Base-by-base conservation (phyloP, 53 echinoderm and acorn worm species). In the Stichopus horrens region DNA sequence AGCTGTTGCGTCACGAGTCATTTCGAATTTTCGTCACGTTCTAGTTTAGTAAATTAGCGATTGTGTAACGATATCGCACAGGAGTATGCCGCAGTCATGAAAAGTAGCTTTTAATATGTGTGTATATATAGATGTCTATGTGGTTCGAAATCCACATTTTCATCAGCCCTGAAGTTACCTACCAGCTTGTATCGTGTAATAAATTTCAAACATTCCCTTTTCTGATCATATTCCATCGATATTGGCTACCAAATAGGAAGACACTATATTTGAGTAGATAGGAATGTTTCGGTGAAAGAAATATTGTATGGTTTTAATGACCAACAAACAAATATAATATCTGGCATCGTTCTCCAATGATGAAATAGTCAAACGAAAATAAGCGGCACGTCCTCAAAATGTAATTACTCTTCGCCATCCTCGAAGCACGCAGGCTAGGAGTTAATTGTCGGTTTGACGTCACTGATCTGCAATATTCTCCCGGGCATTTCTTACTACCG, bases 331-430 rank as follows among this genome's bases (percentile, higher is more conserved):
- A 16, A 20, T 18, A 5, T 7, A 18, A 71, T n/a, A 16, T 71
- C 16, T 71, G 4, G n/a, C 71, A 71, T 13, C 71, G 7, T 71
- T 71, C 71, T 18, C 7, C n/a, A 71, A 20, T 20, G 19, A 20
- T 71, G 71, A 71, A 71, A 71, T 71, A 71, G 71, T 13, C 71
- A 71, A 71, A 71, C 19, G 19, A 7, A 71, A 71, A 71, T 71
- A 71, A 71, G 71, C 19, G 18, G 71, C 18, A 5, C 19, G 71
- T 71, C 71, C 71, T 71, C 71, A 71, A 71, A 71, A 13, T 20
- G 7, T 71, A 71, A 71, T 71, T 71, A 71, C 71, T 71, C 19
- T 71, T 6, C 19, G n/a, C 14, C 18, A 71, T 4, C 71, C 71
- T 71, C 71, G 71, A 6, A 71, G 71, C 71, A 71, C 71, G 71